Percentiles rank a stretch among this genome's conserved stretches.
Evolutionary conservation across 2,888 invertebrate genomes (phyloP).

Genomic region (Lasioglossum morio): DNA sequence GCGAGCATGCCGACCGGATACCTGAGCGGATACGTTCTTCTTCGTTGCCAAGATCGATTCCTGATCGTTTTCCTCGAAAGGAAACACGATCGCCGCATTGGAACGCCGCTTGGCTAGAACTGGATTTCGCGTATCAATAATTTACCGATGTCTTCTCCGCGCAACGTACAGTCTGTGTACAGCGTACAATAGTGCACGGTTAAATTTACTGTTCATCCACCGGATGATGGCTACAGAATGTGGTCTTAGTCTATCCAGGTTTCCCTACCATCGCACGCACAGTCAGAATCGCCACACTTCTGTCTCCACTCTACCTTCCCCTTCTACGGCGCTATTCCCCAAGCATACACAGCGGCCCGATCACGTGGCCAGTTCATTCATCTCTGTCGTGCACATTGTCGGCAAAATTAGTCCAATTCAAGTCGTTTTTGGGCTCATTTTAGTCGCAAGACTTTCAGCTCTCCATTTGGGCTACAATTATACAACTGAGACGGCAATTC

Average conservation of each 20-base stretch:
- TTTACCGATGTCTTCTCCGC: constrained; percentile 27
- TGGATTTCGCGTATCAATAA: constrained; percentile 63
- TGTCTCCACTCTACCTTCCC: neutral
- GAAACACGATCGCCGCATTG: constrained; percentile 52
- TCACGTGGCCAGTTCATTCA: too few relatives aligned
- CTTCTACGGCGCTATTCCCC: too few relatives aligned
- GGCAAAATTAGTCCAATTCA: too few relatives aligned
- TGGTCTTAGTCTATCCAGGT: neutral
- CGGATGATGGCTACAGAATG: neutral
- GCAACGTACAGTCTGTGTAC: neutral
- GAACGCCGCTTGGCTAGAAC: constrained; percentile 33
- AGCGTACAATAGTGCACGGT: neutral
- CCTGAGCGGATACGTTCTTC: constrained; percentile 57
- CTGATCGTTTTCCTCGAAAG: constrained; percentile 59
- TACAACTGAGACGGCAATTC: too few relatives aligned
- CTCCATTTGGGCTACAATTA: too few relatives aligned
- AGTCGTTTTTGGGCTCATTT: too few relatives aligned
- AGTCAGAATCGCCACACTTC: neutral
- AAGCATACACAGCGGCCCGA: too few relatives aligned
- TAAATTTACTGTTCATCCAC: neutral
- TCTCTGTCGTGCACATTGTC: too few relatives aligned
- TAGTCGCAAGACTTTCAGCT: too few relatives aligned
- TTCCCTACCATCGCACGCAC: too few relatives aligned
- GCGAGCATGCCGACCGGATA: constrained; percentile 46
- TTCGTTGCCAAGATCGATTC: constrained; percentile 40